Base-by-base conservation (phyloP, 1,140 invertebrate species). In the Tribolium madens region DNA sequence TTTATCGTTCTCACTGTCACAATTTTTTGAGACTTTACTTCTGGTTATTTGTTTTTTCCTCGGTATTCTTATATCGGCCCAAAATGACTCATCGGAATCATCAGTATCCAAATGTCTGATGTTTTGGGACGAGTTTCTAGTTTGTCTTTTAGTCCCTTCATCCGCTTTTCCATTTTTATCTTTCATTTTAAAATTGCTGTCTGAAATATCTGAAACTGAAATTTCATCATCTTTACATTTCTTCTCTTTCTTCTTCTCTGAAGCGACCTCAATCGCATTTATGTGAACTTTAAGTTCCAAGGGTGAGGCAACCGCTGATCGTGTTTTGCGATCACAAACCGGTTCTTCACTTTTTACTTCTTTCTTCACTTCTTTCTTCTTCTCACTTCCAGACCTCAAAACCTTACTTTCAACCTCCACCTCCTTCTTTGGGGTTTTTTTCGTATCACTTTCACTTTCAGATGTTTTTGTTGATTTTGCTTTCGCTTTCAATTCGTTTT, bases 401-500 rank as follows among this genome's bases (percentile, higher is more conserved):
- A 46, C 31, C 48, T 69, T 64, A 46, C 9, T 75, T 48, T 68
- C 68, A 6, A 18, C 13, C 48, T 64, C 57, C n/a, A 4, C 13
- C 64, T 76, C 9, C 80, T 77, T 47, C 42, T 75, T 82, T 76
- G 57, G 60, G 52, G 60, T 31, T 78, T 83, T 53, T 47, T 17
- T 70, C n/a, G 53, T 73, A 7, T 69, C 68, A 53, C 26, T 73
- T 77, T 76, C 17, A 42, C 52, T 71, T 77, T 77, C 33, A 80
- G 81, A 76, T 12, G 57, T 86, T 84, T 86, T 83, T 80, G 83
- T 81, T 48, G 79, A 83, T 77, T 80, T 85, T 5, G 77, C 83
- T 68, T 83, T 86, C 21, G 87, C 87, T 85, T 83, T 91, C 0
- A 90, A 84, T 80, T 92, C 90, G 79, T 87, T 91, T 82, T 92